A percentile compares a stretch with the other conserved stretches of the same genome.
Evolutionary conservation across 2,888 invertebrate genomes (phyloP).

Genomic region (Cecidostiba fungosa): DNA sequence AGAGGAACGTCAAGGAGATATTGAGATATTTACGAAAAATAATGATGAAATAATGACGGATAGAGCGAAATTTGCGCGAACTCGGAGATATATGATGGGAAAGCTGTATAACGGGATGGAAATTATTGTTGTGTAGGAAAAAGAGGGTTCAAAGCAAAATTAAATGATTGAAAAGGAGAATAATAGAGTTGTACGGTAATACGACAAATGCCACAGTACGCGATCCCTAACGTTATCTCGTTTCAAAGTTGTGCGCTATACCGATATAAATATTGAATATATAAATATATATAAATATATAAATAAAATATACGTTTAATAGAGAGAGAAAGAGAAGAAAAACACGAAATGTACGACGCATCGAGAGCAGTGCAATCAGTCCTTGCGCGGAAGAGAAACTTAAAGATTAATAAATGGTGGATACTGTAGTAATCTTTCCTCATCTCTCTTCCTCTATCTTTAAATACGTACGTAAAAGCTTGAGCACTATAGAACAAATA

Average conservation of each 20-base stretch:
- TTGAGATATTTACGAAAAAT: constrained; percentile 13
- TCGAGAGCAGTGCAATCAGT: constrained; percentile 32
- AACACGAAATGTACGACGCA: constrained; percentile 16
- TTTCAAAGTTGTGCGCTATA: constrained; percentile 61
- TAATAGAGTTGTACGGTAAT: constrained; percentile 35
- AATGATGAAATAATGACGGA: not conserved
- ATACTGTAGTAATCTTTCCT: constrained; percentile 8
- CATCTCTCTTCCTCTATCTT: constrained; percentile 22
- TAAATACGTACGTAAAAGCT: constrained; percentile 42
- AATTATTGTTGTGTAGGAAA: not conserved
- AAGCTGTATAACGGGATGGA: constrained; percentile 4
- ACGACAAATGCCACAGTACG: constrained; percentile 64
- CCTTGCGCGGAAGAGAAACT: constrained; percentile 39
- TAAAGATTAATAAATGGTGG: constrained; percentile 19
- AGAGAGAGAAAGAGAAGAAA: not conserved
- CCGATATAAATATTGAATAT: constrained; percentile 58
- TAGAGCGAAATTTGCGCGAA: not conserved
- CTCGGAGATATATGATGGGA: not conserved
- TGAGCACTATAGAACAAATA: constrained; percentile 34
- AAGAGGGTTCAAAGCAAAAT: not conserved
- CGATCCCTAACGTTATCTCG: constrained; percentile 64
- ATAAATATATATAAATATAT: constrained; percentile 60
- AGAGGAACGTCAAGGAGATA: constrained; percentile 3
- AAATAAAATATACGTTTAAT: constrained; percentile 36
- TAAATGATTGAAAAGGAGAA: not conserved